These are phyloP conservation scores for Acrobasis suavella DNA, from an alignment of 2,888 invertebrate genomes.

Conservation along the genomic window DNA sequence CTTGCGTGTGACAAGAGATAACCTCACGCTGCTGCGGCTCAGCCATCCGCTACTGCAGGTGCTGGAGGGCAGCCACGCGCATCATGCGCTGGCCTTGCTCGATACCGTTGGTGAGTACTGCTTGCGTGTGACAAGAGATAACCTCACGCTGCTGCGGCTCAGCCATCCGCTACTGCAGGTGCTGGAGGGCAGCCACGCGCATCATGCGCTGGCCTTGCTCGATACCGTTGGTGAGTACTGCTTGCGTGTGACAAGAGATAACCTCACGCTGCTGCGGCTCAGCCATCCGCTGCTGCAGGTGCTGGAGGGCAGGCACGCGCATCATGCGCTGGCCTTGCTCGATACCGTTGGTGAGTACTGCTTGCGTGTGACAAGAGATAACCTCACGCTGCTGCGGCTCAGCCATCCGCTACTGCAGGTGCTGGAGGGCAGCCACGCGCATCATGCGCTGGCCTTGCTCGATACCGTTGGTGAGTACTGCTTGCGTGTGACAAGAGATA, in stretches of 20 bases:
- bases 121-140: too few relatives aligned
- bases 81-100: conserved; percentile 85
- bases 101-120: conserved; percentile 79
- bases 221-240: conserved; percentile 79
- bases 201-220: conserved; percentile 85
- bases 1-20: too few relatives aligned
- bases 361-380: too few relatives aligned
- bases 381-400: conserved; percentile 83
- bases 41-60: conserved; percentile 87
- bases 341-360: conserved; percentile 79
- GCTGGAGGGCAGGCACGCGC: conserved; percentile 85
- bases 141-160: conserved; percentile 81
- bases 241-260: too few relatives aligned
- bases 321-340: conserved; percentile 85
- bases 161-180: conserved; percentile 87
- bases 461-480: conserved; percentile 80
- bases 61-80: conserved; percentile 85
- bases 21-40: conserved; percentile 81
- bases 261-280: conserved; percentile 81
- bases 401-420: conserved; percentile 87
- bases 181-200: conserved; percentile 85
- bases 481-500: too few relatives aligned
- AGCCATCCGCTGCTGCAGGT: conserved; percentile 87
- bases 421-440: conserved; percentile 85
- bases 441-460: conserved; percentile 85